Evolutionary conservation across 2,113 vertebrate species (phyloP).

Genomic region (Ailuropoda melanoleuca): DNA sequence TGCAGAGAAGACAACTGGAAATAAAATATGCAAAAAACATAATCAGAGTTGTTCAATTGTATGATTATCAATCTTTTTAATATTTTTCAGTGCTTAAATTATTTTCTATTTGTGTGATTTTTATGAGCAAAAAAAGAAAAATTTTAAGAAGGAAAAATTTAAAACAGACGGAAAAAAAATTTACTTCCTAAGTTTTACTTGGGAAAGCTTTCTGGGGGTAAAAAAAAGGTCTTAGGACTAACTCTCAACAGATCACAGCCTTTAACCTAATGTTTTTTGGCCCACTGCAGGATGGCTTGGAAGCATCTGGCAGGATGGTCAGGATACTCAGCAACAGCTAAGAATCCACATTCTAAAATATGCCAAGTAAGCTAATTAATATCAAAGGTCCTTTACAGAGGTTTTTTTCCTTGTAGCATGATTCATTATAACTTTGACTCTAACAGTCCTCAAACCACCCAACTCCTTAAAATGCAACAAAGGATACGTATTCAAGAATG

Average conservation of each 20-base stretch:
- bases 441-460: not conserved
- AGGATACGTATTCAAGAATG: constrained; percentile 97
- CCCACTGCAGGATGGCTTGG: not conserved
- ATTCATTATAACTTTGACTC: not conserved
- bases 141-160: constrained; percentile 33
- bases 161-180: constrained; percentile 10
- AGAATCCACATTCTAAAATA: not conserved
- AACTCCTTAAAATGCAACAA: constrained; percentile 58
- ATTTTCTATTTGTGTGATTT: constrained; percentile 33
- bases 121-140: constrained; percentile 23
- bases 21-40: not conserved
- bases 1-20: not conserved
- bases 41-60: not conserved
- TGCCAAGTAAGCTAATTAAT: not conserved
- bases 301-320: not conserved
- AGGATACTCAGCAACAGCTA: not conserved
- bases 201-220: not conserved
- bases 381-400: not conserved
- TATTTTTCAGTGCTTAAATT: constrained; percentile 39
- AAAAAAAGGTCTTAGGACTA: not conserved
- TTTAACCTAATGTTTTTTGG: not conserved
- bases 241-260: not conserved
- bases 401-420: not conserved
- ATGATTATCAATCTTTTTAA: constrained; percentile 13
- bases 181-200: not conserved